Evolutionary conservation across 1,140 invertebrate genomes (phyloP).

Genomic region (Euura saliciscinereae): DNA sequence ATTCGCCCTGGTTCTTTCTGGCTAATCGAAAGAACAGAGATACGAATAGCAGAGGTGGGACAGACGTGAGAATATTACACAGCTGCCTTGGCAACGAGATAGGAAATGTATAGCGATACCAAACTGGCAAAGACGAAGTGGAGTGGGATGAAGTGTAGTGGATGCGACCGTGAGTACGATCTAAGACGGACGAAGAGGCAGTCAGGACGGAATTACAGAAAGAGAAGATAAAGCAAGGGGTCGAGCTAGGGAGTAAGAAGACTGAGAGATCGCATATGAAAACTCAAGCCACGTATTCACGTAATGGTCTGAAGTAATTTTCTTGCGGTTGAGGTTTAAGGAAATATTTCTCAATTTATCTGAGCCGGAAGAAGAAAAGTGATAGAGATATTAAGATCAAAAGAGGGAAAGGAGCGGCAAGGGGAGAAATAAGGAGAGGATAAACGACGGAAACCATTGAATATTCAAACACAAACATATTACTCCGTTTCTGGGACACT

Average conservation of each 20-base stretch:
- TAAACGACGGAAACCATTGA: not conserved
- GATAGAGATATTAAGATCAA: not conserved
- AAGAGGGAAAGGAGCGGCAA: not conserved
- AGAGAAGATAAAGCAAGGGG: too few relatives aligned
- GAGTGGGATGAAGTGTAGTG: not conserved
- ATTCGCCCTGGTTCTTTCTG: too few relatives aligned
- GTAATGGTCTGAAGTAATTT: not conserved
- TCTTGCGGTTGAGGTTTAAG: constrained; percentile 5
- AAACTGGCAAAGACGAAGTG: not conserved
- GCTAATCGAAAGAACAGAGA: too few relatives aligned
- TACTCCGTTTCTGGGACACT: not conserved
- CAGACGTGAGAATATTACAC: constrained; percentile 1
- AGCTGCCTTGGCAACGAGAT: not conserved
- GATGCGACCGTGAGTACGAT: not conserved
- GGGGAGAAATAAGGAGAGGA: not conserved
- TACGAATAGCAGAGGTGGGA: not conserved
- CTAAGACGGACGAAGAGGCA: not conserved
- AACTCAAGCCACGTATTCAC: constrained; percentile 6
- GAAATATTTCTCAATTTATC: not conserved
- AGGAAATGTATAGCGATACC: not conserved
- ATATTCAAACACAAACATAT: constrained; percentile 2
- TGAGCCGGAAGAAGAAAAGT: constrained; percentile 1
- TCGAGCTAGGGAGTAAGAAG: too few relatives aligned
- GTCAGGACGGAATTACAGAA: not conserved
- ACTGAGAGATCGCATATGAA: not conserved